Conservation (phyloP, 2,113 vertebrate species). For the Psilopsiagon aymara region DNA sequence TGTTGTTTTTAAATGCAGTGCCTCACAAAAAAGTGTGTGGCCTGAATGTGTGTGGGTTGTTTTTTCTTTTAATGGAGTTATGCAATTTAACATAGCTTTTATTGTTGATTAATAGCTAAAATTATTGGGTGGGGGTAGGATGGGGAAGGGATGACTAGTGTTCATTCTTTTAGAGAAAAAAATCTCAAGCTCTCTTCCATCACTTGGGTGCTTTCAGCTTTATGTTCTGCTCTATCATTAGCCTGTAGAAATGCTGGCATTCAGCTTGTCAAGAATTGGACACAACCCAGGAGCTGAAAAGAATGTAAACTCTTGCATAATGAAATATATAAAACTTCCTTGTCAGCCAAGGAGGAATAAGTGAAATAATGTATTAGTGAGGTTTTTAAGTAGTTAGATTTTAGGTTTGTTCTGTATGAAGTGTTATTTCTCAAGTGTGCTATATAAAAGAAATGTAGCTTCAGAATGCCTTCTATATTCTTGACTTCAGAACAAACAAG, state of each 20-base stretch:
- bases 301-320: slow-evolving; percentile 65
- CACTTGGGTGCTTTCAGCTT: slow-evolving; percentile 35
- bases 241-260: slow-evolving; percentile 59
- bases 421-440: slow-evolving; percentile 31
- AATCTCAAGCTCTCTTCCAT: slow-evolving; percentile 25
- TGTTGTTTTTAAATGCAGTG: neutral
- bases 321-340: slow-evolving; percentile 53
- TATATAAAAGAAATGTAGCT: slow-evolving; percentile 2
- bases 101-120: slow-evolving; percentile 47
- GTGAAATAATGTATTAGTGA: slow-evolving; percentile 54
- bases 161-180: slow-evolving; percentile 38
- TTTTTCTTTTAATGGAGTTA: slow-evolving; percentile 2
- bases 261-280: slow-evolving; percentile 67
- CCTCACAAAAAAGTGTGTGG: neutral
- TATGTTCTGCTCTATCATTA: neutral
- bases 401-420: slow-evolving; percentile 46
- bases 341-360: slow-evolving; percentile 39
- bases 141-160: neutral
- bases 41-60: neutral
- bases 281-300: slow-evolving; percentile 59
- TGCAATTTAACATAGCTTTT: slow-evolving; percentile 55
- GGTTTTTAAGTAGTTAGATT: slow-evolving; percentile 32
- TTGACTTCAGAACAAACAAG: slow-evolving; percentile 13
- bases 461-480: slow-evolving; percentile 8
- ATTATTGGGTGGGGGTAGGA: neutral